phyloP scores from a whole-genome alignment of 2,888 invertebrate species.

The Ochropleura plecta region DNA sequence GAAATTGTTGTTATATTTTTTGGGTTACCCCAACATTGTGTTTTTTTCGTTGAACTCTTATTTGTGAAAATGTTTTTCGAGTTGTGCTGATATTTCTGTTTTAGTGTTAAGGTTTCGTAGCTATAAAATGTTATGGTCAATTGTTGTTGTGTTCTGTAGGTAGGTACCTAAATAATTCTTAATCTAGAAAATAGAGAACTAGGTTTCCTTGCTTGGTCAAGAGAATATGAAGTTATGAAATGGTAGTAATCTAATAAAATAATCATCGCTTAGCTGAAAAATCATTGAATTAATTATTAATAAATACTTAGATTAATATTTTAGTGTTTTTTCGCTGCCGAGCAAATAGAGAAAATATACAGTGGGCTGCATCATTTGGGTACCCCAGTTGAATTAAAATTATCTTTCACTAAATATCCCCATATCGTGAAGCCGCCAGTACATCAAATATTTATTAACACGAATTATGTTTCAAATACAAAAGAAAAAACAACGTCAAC shows the following conservation, averaged over 20 bases:
- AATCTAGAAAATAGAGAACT: background rate
- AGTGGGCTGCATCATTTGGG: too few relatives aligned
- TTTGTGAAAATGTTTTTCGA: conserved; percentile 46
- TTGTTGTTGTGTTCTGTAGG: too few relatives aligned
- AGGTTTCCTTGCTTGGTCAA: background rate
- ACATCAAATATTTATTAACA: too few relatives aligned
- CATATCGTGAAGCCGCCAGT: too few relatives aligned
- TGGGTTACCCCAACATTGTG: conserved; percentile 48
- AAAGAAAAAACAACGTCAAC: background rate
- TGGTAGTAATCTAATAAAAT: background rate
- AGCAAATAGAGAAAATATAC: background rate
- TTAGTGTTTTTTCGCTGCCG: background rate
- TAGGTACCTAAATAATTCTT: conserved; percentile 3
- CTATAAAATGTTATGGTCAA: conserved; percentile 20
- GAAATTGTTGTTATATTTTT: conserved; percentile 64
- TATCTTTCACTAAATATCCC: too few relatives aligned
- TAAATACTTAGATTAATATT: background rate
- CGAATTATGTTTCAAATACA: background rate
- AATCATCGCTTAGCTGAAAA: background rate
- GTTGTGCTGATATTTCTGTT: conserved; percentile 33
- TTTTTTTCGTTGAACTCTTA: conserved; percentile 35
- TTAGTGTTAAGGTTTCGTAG: conserved; percentile 13
- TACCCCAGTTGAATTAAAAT: too few relatives aligned
- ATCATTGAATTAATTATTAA: background rate
- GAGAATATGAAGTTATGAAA: background rate